Evolutionary conservation across 2,888 invertebrate species (phyloP), one percentile per base, ranked within the genome.

Genomic region (Limnephilus rhombicus): DNA sequence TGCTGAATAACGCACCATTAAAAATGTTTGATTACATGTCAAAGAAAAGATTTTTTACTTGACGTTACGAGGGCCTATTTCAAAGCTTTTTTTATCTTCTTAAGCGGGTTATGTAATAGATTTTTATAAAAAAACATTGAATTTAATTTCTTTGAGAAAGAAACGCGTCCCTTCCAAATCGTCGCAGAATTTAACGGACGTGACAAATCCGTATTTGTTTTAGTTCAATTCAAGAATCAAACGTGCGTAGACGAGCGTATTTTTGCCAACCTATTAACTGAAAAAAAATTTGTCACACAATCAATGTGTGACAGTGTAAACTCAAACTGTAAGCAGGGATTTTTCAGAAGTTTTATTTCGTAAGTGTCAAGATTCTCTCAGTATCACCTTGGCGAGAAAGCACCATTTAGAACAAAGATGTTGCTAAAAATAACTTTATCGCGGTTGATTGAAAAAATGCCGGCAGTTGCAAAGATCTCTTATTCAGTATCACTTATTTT

Each of bases 1-100:
- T 45, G 86, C 45, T 86, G 86, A 86, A 37, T 86, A 41, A 49
- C 41, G 86, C 24, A 29, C 45, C 86, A 45, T 86, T 68, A 68
- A 68, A 68, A 24, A n/a, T 68, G 68, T 68, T 68, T 68, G 24
- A 68, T 68, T 68, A 68, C 68, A 68, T 68, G 68, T 24, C 68
- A 68, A 68, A 68, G 68, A 68, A 68, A 68, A 68, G 24, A 68
- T n/a, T 68, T 68, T 68, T 68, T n/a, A 68, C 68, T 24, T 24
- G 24, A 68, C 68, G 24, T 68, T 18, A 68, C n/a, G 68, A 9
- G n/a, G 68, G 68, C n/a, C 68, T 68, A 68, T 24, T 5, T 9
- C 7, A 68, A 68, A 68, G n/a, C 24, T 68, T 68, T 68, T 68
- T 68, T 24, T 18, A 18, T n/a, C 24, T 24, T 68, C 24, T 5